phyloP scores from a whole-genome alignment of 2,888 invertebrate species.

The Sinelater perroti region DNA sequence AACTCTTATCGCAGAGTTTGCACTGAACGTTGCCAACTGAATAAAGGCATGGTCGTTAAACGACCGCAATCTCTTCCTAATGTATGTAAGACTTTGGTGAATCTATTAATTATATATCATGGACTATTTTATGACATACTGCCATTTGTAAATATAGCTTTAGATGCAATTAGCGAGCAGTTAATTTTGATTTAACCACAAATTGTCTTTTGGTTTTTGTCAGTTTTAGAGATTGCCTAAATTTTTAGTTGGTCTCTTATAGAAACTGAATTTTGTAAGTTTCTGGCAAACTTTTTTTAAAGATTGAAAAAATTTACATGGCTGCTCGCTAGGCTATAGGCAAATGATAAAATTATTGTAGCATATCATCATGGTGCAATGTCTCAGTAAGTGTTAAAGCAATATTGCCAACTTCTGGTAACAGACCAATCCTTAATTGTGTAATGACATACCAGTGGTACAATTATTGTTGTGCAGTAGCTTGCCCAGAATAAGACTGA shows the following conservation, averaged over 20 bases:
- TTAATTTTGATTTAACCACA: slow-evolving; percentile 5
- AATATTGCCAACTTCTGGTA: slow-evolving; percentile 2
- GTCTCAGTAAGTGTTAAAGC: slow-evolving; percentile 18
- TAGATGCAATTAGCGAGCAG: slow-evolving; percentile 39
- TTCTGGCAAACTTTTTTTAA: slow-evolving; percentile 19
- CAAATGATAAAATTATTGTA: slow-evolving; percentile 26
- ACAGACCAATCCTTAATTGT: not conserved
- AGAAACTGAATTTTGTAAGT: slow-evolving; percentile 12
- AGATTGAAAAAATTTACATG: no score
- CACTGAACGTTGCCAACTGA: slow-evolving; percentile 42
- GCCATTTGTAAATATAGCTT: slow-evolving; percentile 55
- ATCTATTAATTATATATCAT: slow-evolving; percentile 38
- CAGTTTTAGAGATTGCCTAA: not conserved
- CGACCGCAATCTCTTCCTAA: slow-evolving; percentile 46
- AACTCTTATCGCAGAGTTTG: slow-evolving; percentile 9
- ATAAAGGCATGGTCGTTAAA: slow-evolving; percentile 38
- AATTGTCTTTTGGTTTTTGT: not conserved
- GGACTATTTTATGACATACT: slow-evolving; percentile 45
- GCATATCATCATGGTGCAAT: slow-evolving; percentile 45
- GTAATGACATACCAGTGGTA: not conserved
- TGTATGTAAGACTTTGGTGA: slow-evolving; percentile 42
- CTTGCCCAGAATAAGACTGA: not conserved
- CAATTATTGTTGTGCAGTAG: slow-evolving; percentile 1
- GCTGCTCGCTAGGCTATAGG: slow-evolving; percentile 15
- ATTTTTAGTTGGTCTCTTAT: not conserved